phyloP scores from a whole-genome alignment of 2,113 vertebrate genomes.

The Dinomys branickii region DNA sequence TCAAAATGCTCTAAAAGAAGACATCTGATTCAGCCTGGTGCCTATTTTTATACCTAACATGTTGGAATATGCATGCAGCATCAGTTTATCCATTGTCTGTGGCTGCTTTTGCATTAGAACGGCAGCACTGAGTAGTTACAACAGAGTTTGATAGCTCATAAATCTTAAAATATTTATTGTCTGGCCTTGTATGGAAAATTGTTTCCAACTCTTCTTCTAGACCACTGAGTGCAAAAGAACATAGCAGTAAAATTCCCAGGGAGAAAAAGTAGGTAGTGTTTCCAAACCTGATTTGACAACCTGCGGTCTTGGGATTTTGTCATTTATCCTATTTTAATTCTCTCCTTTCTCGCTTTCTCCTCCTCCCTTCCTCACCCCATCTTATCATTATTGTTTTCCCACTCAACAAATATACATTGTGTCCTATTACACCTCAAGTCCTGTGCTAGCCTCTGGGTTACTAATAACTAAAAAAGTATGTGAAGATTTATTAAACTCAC shows the following conservation, averaged over 20 bases:
- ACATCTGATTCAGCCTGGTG: background rate
- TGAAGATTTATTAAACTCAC: background rate
- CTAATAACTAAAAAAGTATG: background rate
- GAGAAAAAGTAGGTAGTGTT: background rate
- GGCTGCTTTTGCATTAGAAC: background rate
- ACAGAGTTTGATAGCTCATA: background rate
- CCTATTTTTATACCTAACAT: background rate
- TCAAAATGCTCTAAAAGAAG: background rate
- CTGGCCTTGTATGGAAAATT: background rate
- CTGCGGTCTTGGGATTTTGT: background rate
- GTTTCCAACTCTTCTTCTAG: background rate
- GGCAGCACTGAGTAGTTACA: background rate
- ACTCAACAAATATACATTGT: background rate
- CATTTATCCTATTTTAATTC: background rate
- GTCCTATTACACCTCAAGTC: background rate
- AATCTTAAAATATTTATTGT: background rate
- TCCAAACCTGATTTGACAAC: background rate
- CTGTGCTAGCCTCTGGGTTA: background rate
- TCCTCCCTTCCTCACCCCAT: too few relatives aligned
- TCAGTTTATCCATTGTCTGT: too few relatives aligned
- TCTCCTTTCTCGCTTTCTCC: background rate
- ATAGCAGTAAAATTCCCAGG: background rate
- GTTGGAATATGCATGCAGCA: rapidly evolving
- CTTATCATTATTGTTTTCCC: background rate
- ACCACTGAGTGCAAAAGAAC: background rate